phyloP scores from a whole-genome alignment of 2,888 invertebrate genomes.

The Eristalis pertinax region DNA sequence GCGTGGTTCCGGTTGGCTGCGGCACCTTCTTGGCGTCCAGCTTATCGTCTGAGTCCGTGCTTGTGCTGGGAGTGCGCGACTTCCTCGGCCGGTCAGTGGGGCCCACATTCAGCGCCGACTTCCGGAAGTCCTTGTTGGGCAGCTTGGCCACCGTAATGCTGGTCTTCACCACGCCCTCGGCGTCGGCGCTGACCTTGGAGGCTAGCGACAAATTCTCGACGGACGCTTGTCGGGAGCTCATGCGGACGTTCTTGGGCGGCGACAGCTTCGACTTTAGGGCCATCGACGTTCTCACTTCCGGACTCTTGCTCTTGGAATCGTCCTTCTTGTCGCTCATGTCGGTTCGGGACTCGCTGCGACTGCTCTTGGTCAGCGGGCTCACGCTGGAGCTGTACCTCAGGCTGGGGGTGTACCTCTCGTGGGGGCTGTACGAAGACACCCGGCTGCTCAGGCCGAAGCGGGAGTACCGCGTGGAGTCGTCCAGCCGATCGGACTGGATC shows the following conservation, averaged over 20 bases:
- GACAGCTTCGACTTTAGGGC: constrained; percentile 77
- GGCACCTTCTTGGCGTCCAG: constrained; percentile 55
- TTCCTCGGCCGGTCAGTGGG: constrained; percentile 80
- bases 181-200: constrained; percentile 75
- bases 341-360: constrained; percentile 72
- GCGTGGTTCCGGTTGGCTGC: constrained; percentile 69
- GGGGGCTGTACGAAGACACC: constrained; percentile 80
- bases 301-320: constrained; percentile 67
- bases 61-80: constrained; percentile 80
- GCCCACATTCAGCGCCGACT: constrained; percentile 87
- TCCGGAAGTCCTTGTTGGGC: constrained; percentile 88
- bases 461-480: constrained; percentile 86
- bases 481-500: constrained; percentile 88
- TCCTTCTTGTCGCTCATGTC: constrained; percentile 72
- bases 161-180: constrained; percentile 81
- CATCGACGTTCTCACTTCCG: constrained; percentile 38
- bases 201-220: constrained; percentile 76
- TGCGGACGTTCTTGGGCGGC: constrained; percentile 77
- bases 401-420: constrained; percentile 79
- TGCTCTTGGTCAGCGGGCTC: constrained; percentile 75
- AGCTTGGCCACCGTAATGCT: constrained; percentile 79
- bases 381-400: constrained; percentile 76
- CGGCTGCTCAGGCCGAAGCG: constrained; percentile 84
- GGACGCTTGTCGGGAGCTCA: constrained; percentile 78
- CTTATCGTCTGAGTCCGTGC: constrained; percentile 78